Evolutionary conservation across 2,113 vertebrate genomes (phyloP), one percentile per base, ranked within the genome.

Genomic region (Nerophis ophidion): DNA sequence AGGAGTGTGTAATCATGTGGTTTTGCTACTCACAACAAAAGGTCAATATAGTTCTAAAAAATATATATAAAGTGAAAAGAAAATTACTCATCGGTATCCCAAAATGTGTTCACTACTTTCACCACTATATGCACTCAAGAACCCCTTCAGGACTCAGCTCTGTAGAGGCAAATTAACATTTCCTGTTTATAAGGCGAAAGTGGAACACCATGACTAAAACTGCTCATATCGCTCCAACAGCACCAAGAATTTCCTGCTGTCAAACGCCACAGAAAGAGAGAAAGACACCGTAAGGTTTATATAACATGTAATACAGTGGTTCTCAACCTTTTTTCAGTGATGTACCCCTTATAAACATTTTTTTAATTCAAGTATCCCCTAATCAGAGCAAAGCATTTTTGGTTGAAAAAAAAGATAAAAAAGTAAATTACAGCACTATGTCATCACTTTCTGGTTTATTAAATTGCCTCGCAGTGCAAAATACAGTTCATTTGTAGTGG

Each of bases 121-220:
- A 26, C 1, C 19, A 58, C 48, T 57, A 44, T 42, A 47, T 19
- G 34, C 16, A 74, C 81, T 72, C 63, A 17, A n/a, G 61, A 58
- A 68, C 65, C 67, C 57, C 63, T 76, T 75, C 66, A 70, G 48
- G 68, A 69, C 65, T 81, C 73, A 68, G 69, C 70, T 26, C 26
- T 81, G 70, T 47, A 57, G 33, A 68, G 80, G 81, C 71, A 60
- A 83, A 81, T 71, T 72, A 77, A 77, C 81, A 81, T 83, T 90
- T 91, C 89, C 90, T 89, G 88, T 90, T 90, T 87, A 90, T 79
- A 78, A 63, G 69, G 61, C 57, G 10, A 44, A 42, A 54, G 57
- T 64, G 59, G 57, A 75, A 63, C 71, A 65, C 66, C 72, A 73
- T 75, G 55, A 53, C 67, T 57, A 55, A 26, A 26, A 58, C 72